A percentile compares a stretch with the other conserved stretches of the same genome.
Conservation (phyloP, 92 coral and sea anemone species). For the Phenganax marumi region DNA sequence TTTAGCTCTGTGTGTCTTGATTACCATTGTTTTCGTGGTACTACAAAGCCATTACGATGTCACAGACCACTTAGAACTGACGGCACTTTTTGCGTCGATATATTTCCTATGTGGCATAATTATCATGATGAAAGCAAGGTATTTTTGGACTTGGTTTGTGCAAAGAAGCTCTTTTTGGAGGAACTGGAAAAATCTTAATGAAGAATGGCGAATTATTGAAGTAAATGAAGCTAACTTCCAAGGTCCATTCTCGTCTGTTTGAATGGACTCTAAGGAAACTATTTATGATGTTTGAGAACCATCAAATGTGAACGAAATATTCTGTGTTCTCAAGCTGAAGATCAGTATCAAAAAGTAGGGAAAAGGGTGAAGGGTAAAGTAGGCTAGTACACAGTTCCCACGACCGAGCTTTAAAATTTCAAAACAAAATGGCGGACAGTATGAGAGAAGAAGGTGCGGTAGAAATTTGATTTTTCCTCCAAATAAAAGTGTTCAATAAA, state of each 20-base stretch:
- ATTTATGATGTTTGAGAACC: too few relatives aligned
- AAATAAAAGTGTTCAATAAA: background rate
- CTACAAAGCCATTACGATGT: slow-evolving; percentile 72
- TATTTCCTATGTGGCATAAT: slow-evolving; percentile 85
- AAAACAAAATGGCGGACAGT: slow-evolving; percentile 17
- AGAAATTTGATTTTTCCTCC: background rate
- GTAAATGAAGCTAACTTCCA: background rate
- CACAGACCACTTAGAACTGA: slow-evolving; percentile 68
- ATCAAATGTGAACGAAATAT: too few relatives aligned
- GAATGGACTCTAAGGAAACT: too few relatives aligned
- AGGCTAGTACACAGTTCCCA: too few relatives aligned
- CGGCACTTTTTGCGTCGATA: slow-evolving; percentile 80
- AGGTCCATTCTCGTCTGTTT: slow-evolving; percentile 23
- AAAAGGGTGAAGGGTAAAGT: too few relatives aligned
- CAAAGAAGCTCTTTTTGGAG: slow-evolving; percentile 82
- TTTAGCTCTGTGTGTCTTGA: slow-evolving; percentile 70
- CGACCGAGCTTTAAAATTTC: too few relatives aligned
- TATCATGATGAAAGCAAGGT: slow-evolving; percentile 72
- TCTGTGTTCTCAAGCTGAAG: too few relatives aligned
- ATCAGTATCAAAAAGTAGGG: too few relatives aligned
- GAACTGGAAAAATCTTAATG: slow-evolving; percentile 78
- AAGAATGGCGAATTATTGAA: slow-evolving; percentile 64
- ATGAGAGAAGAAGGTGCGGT: slow-evolving; percentile 3
- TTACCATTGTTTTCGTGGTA: slow-evolving; percentile 77
- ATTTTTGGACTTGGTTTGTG: slow-evolving; percentile 88